Evolutionary conservation across 2,888 invertebrate species (phyloP).

Genomic region (Polymixis lichenea): DNA sequence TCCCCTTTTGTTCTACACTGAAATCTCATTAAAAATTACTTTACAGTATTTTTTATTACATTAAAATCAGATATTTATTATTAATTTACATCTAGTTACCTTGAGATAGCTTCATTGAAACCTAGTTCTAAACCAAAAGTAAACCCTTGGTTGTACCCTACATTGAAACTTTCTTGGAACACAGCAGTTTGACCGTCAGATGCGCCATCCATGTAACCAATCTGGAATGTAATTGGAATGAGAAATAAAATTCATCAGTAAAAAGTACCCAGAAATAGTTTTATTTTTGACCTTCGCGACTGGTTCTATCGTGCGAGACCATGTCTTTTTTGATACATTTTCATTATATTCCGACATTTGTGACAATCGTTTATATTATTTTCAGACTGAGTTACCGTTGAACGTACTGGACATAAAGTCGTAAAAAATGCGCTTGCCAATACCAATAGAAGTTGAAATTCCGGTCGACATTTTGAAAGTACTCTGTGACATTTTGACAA

Average conservation of each 20-base stretch:
- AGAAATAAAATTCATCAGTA: neutral
- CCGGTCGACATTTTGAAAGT: too few relatives aligned
- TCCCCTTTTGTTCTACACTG: conserved; percentile 63
- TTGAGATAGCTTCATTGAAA: conserved; percentile 70
- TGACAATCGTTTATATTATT: neutral
- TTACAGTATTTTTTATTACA: neutral
- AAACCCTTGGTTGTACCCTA: conserved; percentile 92
- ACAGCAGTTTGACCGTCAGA: conserved; percentile 91
- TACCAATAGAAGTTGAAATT: too few relatives aligned
- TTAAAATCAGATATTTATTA: neutral
- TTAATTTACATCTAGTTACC: conserved; percentile 50
- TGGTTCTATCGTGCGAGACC: conserved; percentile 74
- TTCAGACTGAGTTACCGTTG: neutral
- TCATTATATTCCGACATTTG: conserved; percentile 76
- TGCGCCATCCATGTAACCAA: conserved; percentile 93
- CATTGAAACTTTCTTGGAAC: conserved; percentile 93
- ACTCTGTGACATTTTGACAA: too few relatives aligned
- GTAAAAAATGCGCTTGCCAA: too few relatives aligned
- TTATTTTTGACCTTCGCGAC: conserved; percentile 75
- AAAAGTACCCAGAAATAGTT: neutral
- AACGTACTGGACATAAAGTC: neutral
- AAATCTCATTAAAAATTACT: conserved; percentile 25
- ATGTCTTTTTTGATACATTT: conserved; percentile 76
- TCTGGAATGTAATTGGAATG: conserved; percentile 78
- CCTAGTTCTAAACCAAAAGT: conserved; percentile 91